A percentile compares a stretch with the other conserved stretches of the same genome.
Conservation (phyloP, 2,113 vertebrate species). For the Neodon shergylaensis region DNA sequence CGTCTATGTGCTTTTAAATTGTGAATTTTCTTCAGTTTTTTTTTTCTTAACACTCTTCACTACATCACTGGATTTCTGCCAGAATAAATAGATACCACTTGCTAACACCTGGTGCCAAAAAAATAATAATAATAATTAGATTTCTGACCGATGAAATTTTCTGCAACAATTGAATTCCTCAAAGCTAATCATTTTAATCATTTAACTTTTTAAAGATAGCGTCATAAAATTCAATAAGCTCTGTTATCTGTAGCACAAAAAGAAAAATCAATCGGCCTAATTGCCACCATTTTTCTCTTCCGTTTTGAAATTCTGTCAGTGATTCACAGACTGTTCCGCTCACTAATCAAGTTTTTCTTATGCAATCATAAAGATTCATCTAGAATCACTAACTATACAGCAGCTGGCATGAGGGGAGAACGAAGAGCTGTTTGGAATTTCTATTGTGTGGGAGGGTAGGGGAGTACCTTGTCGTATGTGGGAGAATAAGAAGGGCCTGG, state of each 20-base stretch:
- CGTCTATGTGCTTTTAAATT: constrained; percentile 1
- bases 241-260: background rate
- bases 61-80: background rate
- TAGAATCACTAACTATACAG: constrained; percentile 11
- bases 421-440: background rate
- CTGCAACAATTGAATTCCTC: constrained; percentile 23
- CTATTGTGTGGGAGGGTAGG: background rate
- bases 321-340: background rate
- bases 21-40: background rate
- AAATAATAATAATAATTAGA: background rate
- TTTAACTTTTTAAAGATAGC: background rate
- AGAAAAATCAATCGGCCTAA: background rate
- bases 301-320: constrained; percentile 41
- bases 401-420: constrained; percentile 8
- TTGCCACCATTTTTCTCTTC: constrained; percentile 38
- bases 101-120: background rate
- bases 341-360: constrained; percentile 56
- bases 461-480: accelerated
- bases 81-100: constrained; percentile 23
- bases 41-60: constrained; percentile 18
- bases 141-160: background rate
- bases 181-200: constrained; percentile 22
- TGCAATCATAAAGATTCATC: constrained; percentile 37
- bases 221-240: constrained; percentile 44
- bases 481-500: too few species aligned